Base-by-base conservation (phyloP, 2,888 invertebrate genomes). In the Melinaea marsaeus region DNA sequence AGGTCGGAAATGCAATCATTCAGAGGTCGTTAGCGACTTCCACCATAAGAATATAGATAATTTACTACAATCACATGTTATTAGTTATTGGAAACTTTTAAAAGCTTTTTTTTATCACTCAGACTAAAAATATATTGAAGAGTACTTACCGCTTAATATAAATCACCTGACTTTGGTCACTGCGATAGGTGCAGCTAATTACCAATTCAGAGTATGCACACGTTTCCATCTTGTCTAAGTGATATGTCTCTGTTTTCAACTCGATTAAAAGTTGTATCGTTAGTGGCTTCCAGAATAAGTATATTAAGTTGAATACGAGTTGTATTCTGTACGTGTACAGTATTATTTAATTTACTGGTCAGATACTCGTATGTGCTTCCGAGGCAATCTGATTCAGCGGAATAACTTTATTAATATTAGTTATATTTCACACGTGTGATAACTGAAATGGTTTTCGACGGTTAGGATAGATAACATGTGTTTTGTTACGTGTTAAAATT, bases 21-120 rank as follows among this genome's bases (percentile, higher is more conserved):
- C 74, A 73, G 75, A 72, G 75, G 74, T 77, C 74, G 79, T 79
- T 77, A 79, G 69, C 74, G 71, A 69, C 74, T 75, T 72, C 64
- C 66, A 51, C 67, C 70, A 70, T 69, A 67, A 66, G 71, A 61
- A 67, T 70, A 66, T 66, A 69, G 71, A 70, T 66, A 51, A 7
- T 51, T 51, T 51, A 51, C 11, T 32, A 51, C 51, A 51, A 51
- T 32, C 51, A 51, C 22, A 13, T 48, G n/a, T 13, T 22, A 7
- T 48, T n/a, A 48, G 6, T n/a, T 48, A 22, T 5, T n/a, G 48
- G 13, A 13, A 48, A 48, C 6, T 7, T 48, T 48, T 48, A 4
- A 13, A 22, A 22, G 13, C 3, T 37, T 37, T 2, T 48, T 48
- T 13, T 48, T 48, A 48, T 48, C 32, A 9, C 32, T 51, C 6